Percentiles rank a stretch among this genome's conserved stretches.
phyloP scores from a whole-genome alignment of 1,140 invertebrate species.

The Drosophila erecta region DNA sequence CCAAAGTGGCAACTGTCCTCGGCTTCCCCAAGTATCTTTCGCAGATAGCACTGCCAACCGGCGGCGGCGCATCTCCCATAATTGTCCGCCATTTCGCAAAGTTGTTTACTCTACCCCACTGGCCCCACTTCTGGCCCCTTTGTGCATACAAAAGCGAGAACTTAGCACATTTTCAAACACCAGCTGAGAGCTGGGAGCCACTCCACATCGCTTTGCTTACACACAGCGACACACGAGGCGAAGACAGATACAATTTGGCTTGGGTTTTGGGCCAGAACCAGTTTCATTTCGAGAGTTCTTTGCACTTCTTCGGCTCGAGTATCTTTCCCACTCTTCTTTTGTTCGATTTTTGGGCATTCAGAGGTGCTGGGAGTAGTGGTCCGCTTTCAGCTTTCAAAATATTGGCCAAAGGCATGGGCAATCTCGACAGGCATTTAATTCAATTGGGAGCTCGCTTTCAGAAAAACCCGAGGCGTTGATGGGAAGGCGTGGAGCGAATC shows the following conservation, averaged over 20 bases:
- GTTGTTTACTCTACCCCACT: constrained; percentile 36
- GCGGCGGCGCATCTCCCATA: constrained; percentile 34
- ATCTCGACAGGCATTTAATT: constrained; percentile 31
- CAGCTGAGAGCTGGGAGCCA: constrained; percentile 51
- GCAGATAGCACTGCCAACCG: constrained; percentile 11
- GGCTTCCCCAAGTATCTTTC: constrained; percentile 22
- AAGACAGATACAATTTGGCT: constrained; percentile 23
- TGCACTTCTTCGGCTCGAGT: constrained; percentile 41
- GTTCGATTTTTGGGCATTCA: constrained; percentile 9
- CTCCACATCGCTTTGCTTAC: constrained; percentile 1
- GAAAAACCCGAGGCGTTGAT: constrained; percentile 1
- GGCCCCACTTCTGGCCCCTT: constrained; percentile 21
- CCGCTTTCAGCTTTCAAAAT: constrained; percentile 12
- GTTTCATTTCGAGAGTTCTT: constrained; percentile 48
- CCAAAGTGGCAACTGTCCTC: constrained; percentile 50
- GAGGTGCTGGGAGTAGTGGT: not conserved
- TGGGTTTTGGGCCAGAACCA: constrained; percentile 39
- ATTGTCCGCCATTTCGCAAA: constrained; percentile 48
- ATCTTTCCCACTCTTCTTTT: constrained; percentile 17
- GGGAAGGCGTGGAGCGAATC: not conserved
- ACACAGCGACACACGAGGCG: constrained; percentile 9
- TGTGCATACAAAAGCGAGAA: constrained; percentile 73
- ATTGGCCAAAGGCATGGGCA: constrained; percentile 28
- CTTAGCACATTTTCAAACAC: constrained; percentile 73
- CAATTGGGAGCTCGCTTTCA: constrained; percentile 24